These are phyloP conservation scores for Zeugodacus cucurbitae DNA, from an alignment of 1,140 invertebrate genomes.

Conservation along the genomic window DNA sequence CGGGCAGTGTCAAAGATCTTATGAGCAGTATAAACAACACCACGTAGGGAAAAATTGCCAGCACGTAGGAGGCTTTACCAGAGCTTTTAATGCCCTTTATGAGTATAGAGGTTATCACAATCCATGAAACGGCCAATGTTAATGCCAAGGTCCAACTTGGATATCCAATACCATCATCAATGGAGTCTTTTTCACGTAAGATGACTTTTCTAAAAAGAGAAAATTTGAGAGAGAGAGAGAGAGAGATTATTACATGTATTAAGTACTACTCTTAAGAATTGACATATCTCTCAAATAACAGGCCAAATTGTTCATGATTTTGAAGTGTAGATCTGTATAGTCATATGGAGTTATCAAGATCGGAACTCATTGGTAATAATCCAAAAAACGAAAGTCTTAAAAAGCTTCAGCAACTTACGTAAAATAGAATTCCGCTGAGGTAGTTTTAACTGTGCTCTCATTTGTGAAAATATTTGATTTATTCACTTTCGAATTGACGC, in stretches of 20 bases:
- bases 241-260: too few species aligned
- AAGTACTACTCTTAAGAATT: too few species aligned
- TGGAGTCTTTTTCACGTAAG: conserved; percentile 74
- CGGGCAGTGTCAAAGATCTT: conserved; percentile 78
- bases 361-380: too few species aligned
- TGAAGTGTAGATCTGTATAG: too few species aligned
- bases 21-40: conserved; percentile 81
- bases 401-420: conserved; percentile 63
- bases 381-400: too few species aligned
- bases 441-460: conserved; percentile 53
- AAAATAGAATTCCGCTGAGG: conserved; percentile 73
- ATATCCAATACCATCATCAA: conserved; percentile 77
- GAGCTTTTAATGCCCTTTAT: conserved; percentile 82
- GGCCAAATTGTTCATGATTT: too few species aligned
- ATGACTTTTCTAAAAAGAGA: conserved; percentile 70
- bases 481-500: conserved; percentile 53
- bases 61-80: conserved; percentile 84
- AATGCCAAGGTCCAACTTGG: conserved; percentile 81
- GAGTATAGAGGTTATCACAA: conserved; percentile 79
- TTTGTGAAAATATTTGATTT: background rate
- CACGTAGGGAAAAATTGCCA: conserved; percentile 87
- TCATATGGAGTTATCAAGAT: too few species aligned
- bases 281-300: too few species aligned
- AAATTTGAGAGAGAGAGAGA: background rate
- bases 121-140: conserved; percentile 82